phyloP scores from a whole-genome alignment of 2,113 vertebrate species.

The Sardina pilchardus region DNA sequence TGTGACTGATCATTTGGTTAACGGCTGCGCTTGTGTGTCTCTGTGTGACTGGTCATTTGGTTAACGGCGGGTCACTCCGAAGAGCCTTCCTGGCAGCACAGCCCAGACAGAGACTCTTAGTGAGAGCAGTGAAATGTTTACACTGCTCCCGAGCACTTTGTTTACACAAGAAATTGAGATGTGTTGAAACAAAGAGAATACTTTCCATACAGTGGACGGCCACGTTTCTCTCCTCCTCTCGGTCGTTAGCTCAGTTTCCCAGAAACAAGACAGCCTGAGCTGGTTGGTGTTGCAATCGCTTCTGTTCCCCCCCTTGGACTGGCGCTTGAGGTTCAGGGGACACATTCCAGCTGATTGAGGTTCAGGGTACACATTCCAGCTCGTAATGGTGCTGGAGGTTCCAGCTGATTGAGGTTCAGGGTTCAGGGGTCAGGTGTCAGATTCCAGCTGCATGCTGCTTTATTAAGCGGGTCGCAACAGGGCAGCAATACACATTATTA shows the following conservation, averaged over 20 bases:
- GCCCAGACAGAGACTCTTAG: conserved; percentile 38
- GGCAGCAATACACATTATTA: neutral
- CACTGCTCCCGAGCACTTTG: conserved; percentile 38
- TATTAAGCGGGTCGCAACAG: neutral
- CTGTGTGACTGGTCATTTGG: neutral
- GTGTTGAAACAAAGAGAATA: conserved; percentile 32
- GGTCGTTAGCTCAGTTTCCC: conserved; percentile 17
- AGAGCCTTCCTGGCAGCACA: neutral
- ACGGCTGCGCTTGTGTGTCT: neutral
- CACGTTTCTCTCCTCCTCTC: conserved; percentile 17
- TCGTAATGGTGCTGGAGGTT: no score
- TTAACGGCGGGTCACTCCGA: neutral
- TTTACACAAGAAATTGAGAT: conserved; percentile 53
- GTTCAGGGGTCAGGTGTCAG: no score
- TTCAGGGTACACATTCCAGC: no score
- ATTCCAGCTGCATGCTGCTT: neutral
- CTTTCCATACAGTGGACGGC: conserved; percentile 34
- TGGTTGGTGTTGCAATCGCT: neutral
- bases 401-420: no score
- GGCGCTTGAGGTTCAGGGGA: neutral
- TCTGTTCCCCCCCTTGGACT: neutral
- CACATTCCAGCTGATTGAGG: neutral
- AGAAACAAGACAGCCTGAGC: neutral
- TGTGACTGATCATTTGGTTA: neutral
- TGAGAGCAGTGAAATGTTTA: conserved; percentile 55